These are phyloP conservation scores for Papilio aristodemus DNA, from an alignment of 1,140 invertebrate genomes.

Conservation along the genomic window DNA sequence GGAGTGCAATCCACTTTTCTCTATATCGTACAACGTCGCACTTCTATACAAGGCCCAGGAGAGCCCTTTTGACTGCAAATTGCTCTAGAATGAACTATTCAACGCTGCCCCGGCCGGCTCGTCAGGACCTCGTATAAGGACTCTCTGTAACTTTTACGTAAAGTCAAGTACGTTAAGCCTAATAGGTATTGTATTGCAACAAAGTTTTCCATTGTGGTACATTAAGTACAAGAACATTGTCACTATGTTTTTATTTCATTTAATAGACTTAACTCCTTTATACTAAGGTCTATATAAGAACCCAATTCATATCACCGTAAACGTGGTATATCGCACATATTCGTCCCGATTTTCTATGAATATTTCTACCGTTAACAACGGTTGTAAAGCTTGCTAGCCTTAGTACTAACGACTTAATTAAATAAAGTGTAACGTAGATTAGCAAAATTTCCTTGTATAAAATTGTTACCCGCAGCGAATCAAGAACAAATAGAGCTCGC, in stretches of 20 bases:
- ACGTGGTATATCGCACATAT: too few relatives aligned
- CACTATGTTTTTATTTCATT: neutral
- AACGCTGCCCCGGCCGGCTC: constrained; percentile 43
- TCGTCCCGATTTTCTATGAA: too few relatives aligned
- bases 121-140: constrained; percentile 47
- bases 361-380: too few relatives aligned
- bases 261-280: too few relatives aligned
- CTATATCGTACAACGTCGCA: constrained; percentile 29
- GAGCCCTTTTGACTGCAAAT: constrained; percentile 52
- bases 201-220: constrained; percentile 39
- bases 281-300: too few relatives aligned
- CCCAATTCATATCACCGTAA: too few relatives aligned
- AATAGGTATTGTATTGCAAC: constrained; percentile 44
- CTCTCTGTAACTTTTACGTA: constrained; percentile 44
- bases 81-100: constrained; percentile 53
- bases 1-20: constrained; percentile 40
- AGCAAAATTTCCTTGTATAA: constrained; percentile 2
- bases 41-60: constrained; percentile 41
- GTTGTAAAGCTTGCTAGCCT: too few relatives aligned
- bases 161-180: constrained; percentile 42
- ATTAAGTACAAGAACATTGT: constrained; percentile 9
- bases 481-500: constrained; percentile 53
- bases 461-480: constrained; percentile 48
- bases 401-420: neutral
- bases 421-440: neutral